phyloP scores from a whole-genome alignment of 92 coral and sea anemone genomes.

The Siderastrea radians region DNA sequence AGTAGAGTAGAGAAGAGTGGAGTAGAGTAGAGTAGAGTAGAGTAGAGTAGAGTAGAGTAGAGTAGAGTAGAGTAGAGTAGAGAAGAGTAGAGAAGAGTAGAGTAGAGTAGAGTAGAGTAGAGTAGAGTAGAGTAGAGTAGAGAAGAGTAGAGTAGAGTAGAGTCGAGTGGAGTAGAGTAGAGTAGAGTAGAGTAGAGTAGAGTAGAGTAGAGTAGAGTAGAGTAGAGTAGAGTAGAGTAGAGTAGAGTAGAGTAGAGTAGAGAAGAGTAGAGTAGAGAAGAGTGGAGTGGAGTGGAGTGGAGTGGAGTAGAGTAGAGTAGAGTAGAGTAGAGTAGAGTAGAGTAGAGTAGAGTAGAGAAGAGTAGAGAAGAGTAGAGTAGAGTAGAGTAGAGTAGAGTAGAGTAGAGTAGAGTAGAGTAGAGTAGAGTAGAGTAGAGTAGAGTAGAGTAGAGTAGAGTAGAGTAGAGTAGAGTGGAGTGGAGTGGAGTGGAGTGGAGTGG shows the following conservation, averaged over 20 bases:
- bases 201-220: not conserved
- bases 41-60: too few relatives aligned
- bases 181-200: not conserved
- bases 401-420: not conserved
- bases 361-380: too few relatives aligned
- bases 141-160: too few relatives aligned
- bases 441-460: constrained; percentile 5
- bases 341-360: not conserved
- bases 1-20: not conserved
- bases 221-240: not conserved
- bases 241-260: not conserved
- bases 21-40: too few relatives aligned
- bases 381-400: not conserved
- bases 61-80: not conserved
- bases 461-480: not conserved
- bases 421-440: not conserved
- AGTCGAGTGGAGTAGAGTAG: not conserved
- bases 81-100: not conserved
- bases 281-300: not conserved
- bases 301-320: not conserved
- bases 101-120: not conserved
- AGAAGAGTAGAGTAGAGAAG: too few relatives aligned
- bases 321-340: not conserved
- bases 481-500: not conserved
- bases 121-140: too few relatives aligned